These are phyloP conservation scores for Stigmatopora argus DNA, from an alignment of 2,113 vertebrate species.

Conservation along the genomic window DNA sequence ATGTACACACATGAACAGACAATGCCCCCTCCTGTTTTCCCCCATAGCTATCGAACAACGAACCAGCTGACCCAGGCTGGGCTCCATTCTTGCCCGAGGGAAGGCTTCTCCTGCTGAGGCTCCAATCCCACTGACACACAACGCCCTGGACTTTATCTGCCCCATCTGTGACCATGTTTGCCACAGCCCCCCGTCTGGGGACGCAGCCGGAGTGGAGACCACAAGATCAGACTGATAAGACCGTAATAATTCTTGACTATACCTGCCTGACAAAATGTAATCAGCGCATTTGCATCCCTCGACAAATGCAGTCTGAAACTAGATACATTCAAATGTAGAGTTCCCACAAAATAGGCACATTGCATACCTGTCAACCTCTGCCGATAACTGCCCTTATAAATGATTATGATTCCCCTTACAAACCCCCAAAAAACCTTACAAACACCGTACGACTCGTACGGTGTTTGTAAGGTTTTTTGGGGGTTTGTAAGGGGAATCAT, in stretches of 20 bases:
- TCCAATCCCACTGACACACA: conserved; percentile 28
- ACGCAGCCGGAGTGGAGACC: conserved; percentile 28
- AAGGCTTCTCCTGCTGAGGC: conserved; percentile 43
- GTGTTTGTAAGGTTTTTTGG: no score
- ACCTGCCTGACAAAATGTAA: conserved; percentile 39
- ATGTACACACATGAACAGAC: conserved; percentile 18
- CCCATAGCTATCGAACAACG: conserved; percentile 25
- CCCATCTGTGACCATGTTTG: conserved; percentile 43
- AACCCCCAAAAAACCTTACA: no score
- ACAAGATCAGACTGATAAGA: conserved; percentile 54
- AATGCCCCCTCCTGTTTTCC: conserved; percentile 16
- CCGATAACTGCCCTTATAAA: no score
- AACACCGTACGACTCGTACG: no score
- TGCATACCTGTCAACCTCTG: no score
- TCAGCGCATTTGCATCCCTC: conserved; percentile 4
- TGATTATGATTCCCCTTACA: no score
- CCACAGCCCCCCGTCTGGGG: conserved; percentile 43
- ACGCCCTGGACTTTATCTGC: conserved; percentile 49
- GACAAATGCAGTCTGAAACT: conserved; percentile 32
- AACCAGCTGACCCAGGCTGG: conserved; percentile 28
- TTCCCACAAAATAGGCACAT: conserved; percentile 5
- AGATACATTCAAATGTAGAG: not conserved
- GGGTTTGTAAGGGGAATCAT: no score
- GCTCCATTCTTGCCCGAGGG: conserved; percentile 42
- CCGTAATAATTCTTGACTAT: conserved; percentile 41